Conservation (phyloP, 2,797 vertebrate genomes). For the Anisognathus igniventris region DNA sequence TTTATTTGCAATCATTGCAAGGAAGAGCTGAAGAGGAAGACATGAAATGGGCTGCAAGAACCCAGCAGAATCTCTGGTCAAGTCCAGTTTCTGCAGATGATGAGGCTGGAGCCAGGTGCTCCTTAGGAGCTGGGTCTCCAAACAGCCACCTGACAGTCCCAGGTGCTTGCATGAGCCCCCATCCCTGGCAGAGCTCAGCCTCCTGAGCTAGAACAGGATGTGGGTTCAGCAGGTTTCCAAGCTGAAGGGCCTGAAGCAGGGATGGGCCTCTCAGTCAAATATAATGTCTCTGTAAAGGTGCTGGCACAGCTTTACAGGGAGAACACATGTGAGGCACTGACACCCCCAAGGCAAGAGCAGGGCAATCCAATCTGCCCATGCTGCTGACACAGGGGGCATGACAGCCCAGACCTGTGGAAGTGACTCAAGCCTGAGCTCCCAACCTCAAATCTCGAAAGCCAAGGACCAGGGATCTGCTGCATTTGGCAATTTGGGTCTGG, state of each 20-base stretch:
- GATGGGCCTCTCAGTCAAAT: no score
- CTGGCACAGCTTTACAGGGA: not conserved
- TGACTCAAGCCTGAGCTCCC: not conserved
- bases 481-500: not conserved
- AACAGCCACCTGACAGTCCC: not conserved
- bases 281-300: no score
- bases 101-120: not conserved
- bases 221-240: not conserved
- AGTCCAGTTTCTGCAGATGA: not conserved
- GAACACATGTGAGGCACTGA: not conserved
- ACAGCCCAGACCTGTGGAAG: not conserved
- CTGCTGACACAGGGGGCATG: not conserved
- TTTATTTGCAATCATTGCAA: not conserved
- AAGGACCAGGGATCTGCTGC: not conserved
- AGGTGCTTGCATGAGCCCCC: not conserved
- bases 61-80: not conserved
- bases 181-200: not conserved
- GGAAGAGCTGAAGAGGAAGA: not conserved
- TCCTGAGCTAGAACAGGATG: not conserved
- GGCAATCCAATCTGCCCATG: fast-evolving
- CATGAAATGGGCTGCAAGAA: not conserved
- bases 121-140: not conserved
- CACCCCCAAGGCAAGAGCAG: not conserved
- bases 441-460: not conserved
- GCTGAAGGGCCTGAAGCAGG: not conserved